These are phyloP conservation scores for Meiosimyza platycephala DNA, from an alignment of 2,888 invertebrate species.

Conservation along the genomic window DNA sequence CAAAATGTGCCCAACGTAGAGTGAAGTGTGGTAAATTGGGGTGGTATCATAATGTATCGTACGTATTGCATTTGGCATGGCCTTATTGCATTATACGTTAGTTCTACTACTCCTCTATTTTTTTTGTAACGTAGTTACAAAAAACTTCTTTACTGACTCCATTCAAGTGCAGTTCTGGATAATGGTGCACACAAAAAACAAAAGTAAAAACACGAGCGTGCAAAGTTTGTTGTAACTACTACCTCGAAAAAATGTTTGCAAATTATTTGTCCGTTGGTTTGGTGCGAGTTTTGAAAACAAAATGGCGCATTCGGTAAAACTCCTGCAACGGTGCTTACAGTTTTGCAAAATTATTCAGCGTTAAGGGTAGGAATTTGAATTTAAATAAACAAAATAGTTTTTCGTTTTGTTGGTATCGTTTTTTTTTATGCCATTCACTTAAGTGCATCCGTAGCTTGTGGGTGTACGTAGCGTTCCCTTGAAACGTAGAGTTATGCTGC, in stretches of 20 bases:
- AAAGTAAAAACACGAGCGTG: slow-evolving; percentile 48
- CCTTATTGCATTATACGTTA: too few species aligned
- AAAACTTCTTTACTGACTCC: not conserved
- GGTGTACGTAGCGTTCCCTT: too few species aligned
- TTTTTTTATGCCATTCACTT: too few species aligned
- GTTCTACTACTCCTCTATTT: too few species aligned
- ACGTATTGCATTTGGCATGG: slow-evolving; percentile 19
- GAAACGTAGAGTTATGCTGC: too few species aligned
- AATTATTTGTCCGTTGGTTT: slow-evolving; percentile 9
- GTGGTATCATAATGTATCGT: not conserved
- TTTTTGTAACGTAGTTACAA: too few species aligned
- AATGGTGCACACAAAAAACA: slow-evolving; percentile 34
- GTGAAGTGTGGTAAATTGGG: not conserved
- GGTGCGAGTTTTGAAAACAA: slow-evolving; percentile 7
- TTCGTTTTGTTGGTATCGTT: too few species aligned
- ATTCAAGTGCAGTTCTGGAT: slow-evolving; percentile 28
- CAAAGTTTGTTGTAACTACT: slow-evolving; percentile 29
- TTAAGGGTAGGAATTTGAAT: too few species aligned
- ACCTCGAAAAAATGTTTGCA: slow-evolving; percentile 12
- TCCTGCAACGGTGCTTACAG: not conserved
- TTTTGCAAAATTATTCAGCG: not conserved
- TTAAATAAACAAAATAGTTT: too few species aligned
- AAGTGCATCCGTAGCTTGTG: too few species aligned
- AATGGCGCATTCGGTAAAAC: slow-evolving; percentile 9
- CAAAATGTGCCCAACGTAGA: too few species aligned